Evolutionary conservation across 1,140 invertebrate species (phyloP).

Genomic region (Bemisia tabaci): DNA sequence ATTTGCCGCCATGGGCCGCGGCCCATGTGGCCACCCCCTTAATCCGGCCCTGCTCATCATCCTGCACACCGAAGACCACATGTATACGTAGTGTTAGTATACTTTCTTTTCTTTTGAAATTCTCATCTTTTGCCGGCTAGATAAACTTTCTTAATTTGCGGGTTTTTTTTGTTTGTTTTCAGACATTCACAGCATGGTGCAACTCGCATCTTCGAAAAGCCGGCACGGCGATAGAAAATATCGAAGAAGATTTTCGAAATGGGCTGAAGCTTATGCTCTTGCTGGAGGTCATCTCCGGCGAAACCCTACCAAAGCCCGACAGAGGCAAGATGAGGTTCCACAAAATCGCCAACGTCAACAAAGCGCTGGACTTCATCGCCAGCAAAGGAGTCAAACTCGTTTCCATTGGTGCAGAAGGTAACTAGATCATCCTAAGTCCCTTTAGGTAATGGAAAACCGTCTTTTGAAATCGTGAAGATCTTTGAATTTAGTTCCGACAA

Average conservation of each 20-base stretch:
- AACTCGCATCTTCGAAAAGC: constrained; percentile 98
- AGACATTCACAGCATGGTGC: constrained; percentile 99
- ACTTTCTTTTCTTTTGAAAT: too few species aligned
- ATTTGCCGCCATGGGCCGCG: too few species aligned
- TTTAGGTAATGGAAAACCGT: too few species aligned
- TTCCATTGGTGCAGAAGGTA: constrained; percentile 83
- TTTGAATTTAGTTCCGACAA: too few species aligned
- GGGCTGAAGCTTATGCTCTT: constrained; percentile 97
- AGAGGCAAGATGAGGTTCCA: constrained; percentile 99
- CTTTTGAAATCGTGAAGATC: too few species aligned
- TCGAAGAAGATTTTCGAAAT: constrained; percentile 98
- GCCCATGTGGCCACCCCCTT: too few species aligned
- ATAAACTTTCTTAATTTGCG: too few species aligned
- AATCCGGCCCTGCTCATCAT: too few species aligned
- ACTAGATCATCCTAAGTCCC: too few species aligned
- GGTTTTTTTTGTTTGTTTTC: constrained; percentile 33
- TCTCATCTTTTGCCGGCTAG: too few species aligned
- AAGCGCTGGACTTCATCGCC: constrained; percentile 96
- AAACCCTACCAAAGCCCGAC: constrained; percentile 94
- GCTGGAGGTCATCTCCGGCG: constrained; percentile 92
- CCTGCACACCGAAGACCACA: too few species aligned
- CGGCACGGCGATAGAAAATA: constrained; percentile 94
- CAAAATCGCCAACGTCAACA: constrained; percentile 99
- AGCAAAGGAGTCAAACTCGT: constrained; percentile 98
- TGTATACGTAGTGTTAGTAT: too few species aligned